Base-by-base conservation (phyloP, 2,113 vertebrate species). In the Pantherophis guttatus region DNA sequence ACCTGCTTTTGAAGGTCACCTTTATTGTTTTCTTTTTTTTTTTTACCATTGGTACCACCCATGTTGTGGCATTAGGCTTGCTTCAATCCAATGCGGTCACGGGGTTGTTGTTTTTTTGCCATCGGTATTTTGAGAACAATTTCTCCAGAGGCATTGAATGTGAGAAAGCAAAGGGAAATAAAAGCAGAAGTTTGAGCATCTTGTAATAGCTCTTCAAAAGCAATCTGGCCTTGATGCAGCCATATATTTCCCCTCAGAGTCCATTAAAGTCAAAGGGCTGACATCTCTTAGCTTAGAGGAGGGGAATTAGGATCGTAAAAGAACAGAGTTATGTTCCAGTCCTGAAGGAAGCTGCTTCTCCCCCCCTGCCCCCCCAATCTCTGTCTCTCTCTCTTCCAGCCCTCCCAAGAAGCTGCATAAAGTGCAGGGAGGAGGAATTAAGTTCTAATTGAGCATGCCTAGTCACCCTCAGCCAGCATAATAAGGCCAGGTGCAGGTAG, bases 91-190 rank as follows among this genome's bases (percentile, higher is more conserved):
- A 39, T 62, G 55, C 8, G 53, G 75, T 58, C 90, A 90, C 39
- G 7, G 26, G 55, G 12, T 15, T 17, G 23, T 59, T 8, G 17
- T 23, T 15, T 90, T 86, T 90, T 90, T 59, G 92, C 54, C 54
- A 12, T 52, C n/a, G 53, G 33, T 92, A 55, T 90, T 93, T 62
- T 90, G 92, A 90, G 88, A 90, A 90, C 44, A 52, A 86, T 54
- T 53, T 24, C 59, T 86, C 92, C 88, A 86, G 54, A 8, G n/a
- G 50, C 12, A 23, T 86, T 90, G 65, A 44, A 93, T 65, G 88
- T 52, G 88, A 62, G 54, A 70, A 59, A 90, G 54, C 50, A 29
- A 87, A 70, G 58, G 29, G 53, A 85, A 52, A 86, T 21, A 58
- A 29, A 65, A 91, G 90, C 90, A 58, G 44, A 44, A 29, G 50